Percentiles rank a stretch among this genome's conserved stretches.
These are phyloP conservation scores for Tragelaphus buxtoni DNA, from an alignment of 2,113 vertebrate species.

Conservation along the genomic window DNA sequence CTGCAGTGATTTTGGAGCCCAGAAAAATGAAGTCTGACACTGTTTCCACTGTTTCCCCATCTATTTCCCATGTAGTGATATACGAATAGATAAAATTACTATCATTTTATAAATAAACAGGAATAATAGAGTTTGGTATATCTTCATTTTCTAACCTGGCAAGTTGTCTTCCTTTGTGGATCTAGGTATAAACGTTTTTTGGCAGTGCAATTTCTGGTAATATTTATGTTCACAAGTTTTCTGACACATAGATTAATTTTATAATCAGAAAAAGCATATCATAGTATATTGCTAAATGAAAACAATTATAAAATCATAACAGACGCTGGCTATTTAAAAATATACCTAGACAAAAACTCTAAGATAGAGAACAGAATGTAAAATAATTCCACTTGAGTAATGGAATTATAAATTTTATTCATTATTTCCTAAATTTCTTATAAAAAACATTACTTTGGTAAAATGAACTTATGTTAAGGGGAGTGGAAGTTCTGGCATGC, in stretches of 20 bases:
- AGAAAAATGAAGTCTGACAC: no score
- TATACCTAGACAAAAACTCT: slow-evolving; percentile 30
- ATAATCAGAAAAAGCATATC: slow-evolving; percentile 15
- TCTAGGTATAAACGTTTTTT: not conserved
- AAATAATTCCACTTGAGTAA: slow-evolving; percentile 23
- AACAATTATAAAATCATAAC: not conserved
- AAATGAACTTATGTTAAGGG: not conserved
- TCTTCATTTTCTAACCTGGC: not conserved
- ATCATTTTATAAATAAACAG: not conserved
- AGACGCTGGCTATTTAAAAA: not conserved
- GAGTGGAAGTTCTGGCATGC: not conserved
- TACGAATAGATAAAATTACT: not conserved
- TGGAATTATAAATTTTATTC: not conserved
- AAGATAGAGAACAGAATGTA: not conserved
- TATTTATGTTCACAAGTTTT: slow-evolving; percentile 44
- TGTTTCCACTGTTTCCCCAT: no score
- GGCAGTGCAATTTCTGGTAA: not conserved
- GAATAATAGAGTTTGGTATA: not conserved
- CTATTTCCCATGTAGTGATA: no score
- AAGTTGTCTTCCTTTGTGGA: not conserved
- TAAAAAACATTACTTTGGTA: not conserved
- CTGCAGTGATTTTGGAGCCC: no score
- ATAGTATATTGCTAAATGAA: slow-evolving; percentile 2
- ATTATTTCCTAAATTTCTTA: not conserved
- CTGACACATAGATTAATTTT: not conserved